Evolutionary conservation across 2,888 invertebrate species (phyloP).

Genomic region (Pteria penguin): DNA sequence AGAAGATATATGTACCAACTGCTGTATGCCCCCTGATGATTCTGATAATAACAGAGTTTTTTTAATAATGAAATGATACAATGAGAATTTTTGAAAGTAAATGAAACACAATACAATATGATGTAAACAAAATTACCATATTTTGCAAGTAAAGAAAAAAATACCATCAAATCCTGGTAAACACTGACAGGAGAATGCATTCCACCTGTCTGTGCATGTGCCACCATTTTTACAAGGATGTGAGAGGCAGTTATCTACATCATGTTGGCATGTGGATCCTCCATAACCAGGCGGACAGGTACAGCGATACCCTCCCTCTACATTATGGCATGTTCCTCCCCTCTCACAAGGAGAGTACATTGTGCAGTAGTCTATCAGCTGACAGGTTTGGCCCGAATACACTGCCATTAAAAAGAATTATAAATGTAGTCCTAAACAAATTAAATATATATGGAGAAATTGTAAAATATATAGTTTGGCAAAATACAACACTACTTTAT

Average conservation of each 20-base stretch:
- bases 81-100: too few relatives aligned
- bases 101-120: too few relatives aligned
- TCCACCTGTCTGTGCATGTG: constrained; percentile 39
- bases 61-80: too few relatives aligned
- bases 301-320: constrained; percentile 27
- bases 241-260: constrained; percentile 35
- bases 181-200: constrained; percentile 43
- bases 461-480: too few relatives aligned
- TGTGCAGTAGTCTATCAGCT: constrained; percentile 37
- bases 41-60: too few relatives aligned
- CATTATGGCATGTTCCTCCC: constrained; percentile 27
- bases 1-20: too few relatives aligned
- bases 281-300: constrained; percentile 37
- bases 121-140: too few relatives aligned
- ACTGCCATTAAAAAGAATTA: background rate
- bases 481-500: too few relatives aligned
- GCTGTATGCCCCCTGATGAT: too few relatives aligned
- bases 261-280: constrained; percentile 44
- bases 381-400: constrained; percentile 24
- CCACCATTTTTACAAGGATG: constrained; percentile 41
- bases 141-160: too few relatives aligned
- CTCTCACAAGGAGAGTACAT: constrained; percentile 40
- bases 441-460: too few relatives aligned
- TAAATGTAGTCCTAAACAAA: too few relatives aligned
- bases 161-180: constrained; percentile 42